Base-by-base conservation (phyloP, 92 coral and sea anemone species). In the Siderastrea radians region DNA sequence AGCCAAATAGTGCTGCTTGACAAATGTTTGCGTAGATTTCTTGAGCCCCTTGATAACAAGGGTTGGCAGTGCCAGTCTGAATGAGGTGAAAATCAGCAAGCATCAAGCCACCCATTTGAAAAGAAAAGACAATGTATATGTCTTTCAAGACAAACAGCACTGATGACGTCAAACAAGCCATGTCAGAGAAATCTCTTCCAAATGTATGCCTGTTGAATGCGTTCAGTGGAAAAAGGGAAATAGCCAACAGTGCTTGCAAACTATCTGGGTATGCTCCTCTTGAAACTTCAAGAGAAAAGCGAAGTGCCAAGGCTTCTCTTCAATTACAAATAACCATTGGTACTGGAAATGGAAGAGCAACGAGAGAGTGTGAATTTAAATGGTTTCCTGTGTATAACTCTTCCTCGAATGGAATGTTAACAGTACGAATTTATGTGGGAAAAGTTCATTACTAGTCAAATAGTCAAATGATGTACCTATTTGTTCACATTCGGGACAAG, bases 51-150 rank as follows among this genome's bases (percentile, higher is more conserved):
- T 89, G 8, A 63, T 83, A 8, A 74, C 49, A n/a, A 82, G 72
- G 50, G 45, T 81, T 12, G 83, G 77, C 1, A 88, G 87, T 81
- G 91, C 87, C 2, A 52, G 26, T 1, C 91, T 87, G 1, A 87
- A 87, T 17, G 50, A 51, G 14, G 92, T 74, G 8, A 88, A 67
- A 50, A 75, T 73, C 12, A 8, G 63, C 45, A 50, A 68, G 57
- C 92, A 88, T 78, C 57, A 74, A 75, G 38, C 87, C 88, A 14
- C 92, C 92, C 4, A 62, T 88, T 45, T 88, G 92, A 88, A 88
- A 88, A 74, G 83, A 81, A 49, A 76, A 49, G 47, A 84, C 87
- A 0, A 44, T 88, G 72, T 63, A 68, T 4, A 64, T 82, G 55
- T 88, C 92, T 16, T 88, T 60, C 52, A 81, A 75, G 44, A 38